Conservation (phyloP, 37 sponge, comb jelly and placozoan species). For the Agelas oroides region DNA sequence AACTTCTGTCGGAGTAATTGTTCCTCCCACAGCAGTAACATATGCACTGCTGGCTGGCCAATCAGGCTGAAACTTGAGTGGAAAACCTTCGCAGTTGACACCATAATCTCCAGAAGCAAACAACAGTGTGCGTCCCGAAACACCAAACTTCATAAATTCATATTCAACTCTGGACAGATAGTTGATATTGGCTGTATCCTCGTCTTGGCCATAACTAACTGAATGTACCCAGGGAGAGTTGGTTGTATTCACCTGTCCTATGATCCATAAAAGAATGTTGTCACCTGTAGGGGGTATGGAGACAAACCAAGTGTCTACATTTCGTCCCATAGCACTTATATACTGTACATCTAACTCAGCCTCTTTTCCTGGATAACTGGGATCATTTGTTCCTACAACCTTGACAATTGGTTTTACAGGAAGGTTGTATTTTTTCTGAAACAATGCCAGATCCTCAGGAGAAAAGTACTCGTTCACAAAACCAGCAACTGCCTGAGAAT, state of each 20-base stretch:
- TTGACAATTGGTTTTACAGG: slow-evolving; percentile 59
- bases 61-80: slow-evolving; percentile 49
- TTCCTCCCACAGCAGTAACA: slow-evolving; percentile 92
- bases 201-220: slow-evolving; percentile 92
- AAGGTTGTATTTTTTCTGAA: slow-evolving; percentile 74
- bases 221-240: slow-evolving; percentile 85
- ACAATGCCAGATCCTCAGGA: slow-evolving; percentile 75
- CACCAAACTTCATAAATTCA: slow-evolving; percentile 94
- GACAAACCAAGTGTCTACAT: slow-evolving; percentile 81
- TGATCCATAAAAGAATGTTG: slow-evolving; percentile 88
- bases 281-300: slow-evolving; percentile 69
- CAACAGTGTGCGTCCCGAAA: slow-evolving; percentile 84
- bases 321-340: slow-evolving; percentile 74
- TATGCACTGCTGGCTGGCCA: slow-evolving; percentile 91
- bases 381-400: slow-evolving; percentile 63
- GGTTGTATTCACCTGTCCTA: slow-evolving; percentile 72
- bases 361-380: slow-evolving; percentile 70
- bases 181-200: slow-evolving; percentile 48
- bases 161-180: slow-evolving; percentile 73
- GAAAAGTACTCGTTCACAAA: slow-evolving; percentile 89
- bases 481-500: slow-evolving; percentile 88
- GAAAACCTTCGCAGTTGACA: slow-evolving; percentile 34
- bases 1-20: slow-evolving; percentile 29
- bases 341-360: slow-evolving; percentile 95
- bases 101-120: slow-evolving; percentile 91